Percentiles rank a stretch among this genome's conserved stretches.
These are phyloP conservation scores for Aphis craccivora DNA, from an alignment of 1,140 invertebrate genomes.

Conservation along the genomic window DNA sequence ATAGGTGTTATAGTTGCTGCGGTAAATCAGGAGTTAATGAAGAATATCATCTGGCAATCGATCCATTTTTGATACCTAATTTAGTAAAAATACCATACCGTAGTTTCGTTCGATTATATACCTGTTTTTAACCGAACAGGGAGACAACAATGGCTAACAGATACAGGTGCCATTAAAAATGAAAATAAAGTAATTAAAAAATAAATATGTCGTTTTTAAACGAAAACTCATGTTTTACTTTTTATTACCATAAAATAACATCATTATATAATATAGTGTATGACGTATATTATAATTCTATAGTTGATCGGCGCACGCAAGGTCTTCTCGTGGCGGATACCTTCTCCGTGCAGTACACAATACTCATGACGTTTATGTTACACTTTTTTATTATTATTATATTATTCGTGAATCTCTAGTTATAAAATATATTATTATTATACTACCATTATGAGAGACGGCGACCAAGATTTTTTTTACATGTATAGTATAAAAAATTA, in stretches of 20 bases:
- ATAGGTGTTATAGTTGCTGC: background rate
- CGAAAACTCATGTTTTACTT: constrained; percentile 44
- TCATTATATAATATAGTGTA: background rate
- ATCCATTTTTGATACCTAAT: background rate
- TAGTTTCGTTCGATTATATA: background rate
- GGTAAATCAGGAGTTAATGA: background rate
- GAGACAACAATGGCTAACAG: constrained; percentile 17
- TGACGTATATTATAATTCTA: background rate
- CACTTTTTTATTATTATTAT: background rate
- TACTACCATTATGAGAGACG: background rate
- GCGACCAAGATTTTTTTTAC: background rate
- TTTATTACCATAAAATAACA: constrained; percentile 11
- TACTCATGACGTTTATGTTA: background rate
- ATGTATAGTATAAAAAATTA: background rate
- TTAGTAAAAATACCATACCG: background rate
- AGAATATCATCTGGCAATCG: background rate
- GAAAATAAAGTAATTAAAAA: constrained; percentile 28
- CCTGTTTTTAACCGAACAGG: background rate
- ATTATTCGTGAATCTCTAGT: background rate
- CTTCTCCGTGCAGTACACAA: background rate
- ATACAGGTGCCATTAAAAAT: background rate
- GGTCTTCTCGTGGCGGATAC: background rate
- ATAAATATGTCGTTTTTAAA: constrained; percentile 40
- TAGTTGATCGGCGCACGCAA: background rate
- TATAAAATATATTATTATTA: constrained; percentile 9